Base-by-base conservation (phyloP, 2,797 vertebrate species). In the Artibeus lituratus region DNA sequence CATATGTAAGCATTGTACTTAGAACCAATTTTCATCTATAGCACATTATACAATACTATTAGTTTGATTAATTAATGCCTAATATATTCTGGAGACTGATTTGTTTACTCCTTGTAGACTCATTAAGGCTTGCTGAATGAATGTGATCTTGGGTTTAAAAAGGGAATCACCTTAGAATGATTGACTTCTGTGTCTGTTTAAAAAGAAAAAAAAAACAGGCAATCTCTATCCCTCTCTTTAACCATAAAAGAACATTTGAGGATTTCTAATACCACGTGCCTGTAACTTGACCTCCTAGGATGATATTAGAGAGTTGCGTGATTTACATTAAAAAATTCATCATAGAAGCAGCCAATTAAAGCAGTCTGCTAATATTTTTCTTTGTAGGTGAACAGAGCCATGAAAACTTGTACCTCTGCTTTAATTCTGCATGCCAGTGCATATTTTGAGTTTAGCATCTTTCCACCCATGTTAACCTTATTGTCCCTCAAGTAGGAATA, bases 31-130 rank as follows among this genome's bases (percentile, higher is more conserved):
- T 98, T 98, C 98, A 98, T 98, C 97, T 98, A 98, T 98, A 98
- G 97, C 97, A 98, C 97, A 98, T 98, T 98, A 98, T 98, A 98
- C 98, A 98, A 97, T 98, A 97, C 98, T 98, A 98, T 98, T 98
- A 98, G 98, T 98, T 97, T 98, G 98, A 98, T 98, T 98, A 98
- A 98, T 99, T 98, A 98, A 98, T 98, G 98, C 97, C 98, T 98
- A 98, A 98, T 98, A 98, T 91, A 97, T 98, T 97, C 97, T 97
- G 87, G 97, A 98, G 97, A 98, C 98, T 98, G 98, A 98, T 98
- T 98, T 98, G 98, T 98, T 98, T 99, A 98, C 98, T 98, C 98
- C 98, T 98, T 94, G 96, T 94, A 76, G 98, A 98, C 98, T 98
- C 98, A 98, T 98, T 98, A 98, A 97, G 97, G 90, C 94, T 97